Conservation (phyloP, 2,113 vertebrate genomes). For the Chaetops frenatus region DNA sequence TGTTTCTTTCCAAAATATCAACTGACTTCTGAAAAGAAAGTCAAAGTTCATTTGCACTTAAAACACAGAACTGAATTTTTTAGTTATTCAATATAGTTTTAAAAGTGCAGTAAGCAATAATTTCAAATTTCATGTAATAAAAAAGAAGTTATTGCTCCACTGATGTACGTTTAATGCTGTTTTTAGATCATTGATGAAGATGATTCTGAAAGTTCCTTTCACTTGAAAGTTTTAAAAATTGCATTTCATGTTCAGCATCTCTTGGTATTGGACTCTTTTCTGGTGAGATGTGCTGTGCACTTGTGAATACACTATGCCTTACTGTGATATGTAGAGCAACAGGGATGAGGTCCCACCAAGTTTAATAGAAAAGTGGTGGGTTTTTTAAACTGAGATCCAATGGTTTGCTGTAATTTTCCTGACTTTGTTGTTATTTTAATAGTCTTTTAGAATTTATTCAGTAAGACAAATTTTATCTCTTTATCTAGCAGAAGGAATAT, state of each 20-base stretch:
- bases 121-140: background rate
- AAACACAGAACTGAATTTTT: background rate
- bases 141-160: background rate
- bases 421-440: background rate
- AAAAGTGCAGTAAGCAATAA: background rate
- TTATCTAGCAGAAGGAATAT: background rate
- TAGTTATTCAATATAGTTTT: background rate
- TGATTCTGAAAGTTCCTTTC: background rate
- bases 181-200: background rate
- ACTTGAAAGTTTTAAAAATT: background rate
- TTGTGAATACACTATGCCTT: background rate
- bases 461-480: background rate
- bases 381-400: background rate
- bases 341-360: background rate
- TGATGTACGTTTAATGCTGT: background rate
- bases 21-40: background rate
- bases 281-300: background rate
- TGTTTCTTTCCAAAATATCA: background rate
- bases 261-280: background rate
- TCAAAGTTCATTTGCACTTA: background rate
- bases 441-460: background rate
- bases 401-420: background rate
- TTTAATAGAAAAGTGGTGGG: background rate
- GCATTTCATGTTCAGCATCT: background rate
- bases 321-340: background rate